Conservation (phyloP, 2,888 invertebrate species). For the Lithophane ornitopus region DNA sequence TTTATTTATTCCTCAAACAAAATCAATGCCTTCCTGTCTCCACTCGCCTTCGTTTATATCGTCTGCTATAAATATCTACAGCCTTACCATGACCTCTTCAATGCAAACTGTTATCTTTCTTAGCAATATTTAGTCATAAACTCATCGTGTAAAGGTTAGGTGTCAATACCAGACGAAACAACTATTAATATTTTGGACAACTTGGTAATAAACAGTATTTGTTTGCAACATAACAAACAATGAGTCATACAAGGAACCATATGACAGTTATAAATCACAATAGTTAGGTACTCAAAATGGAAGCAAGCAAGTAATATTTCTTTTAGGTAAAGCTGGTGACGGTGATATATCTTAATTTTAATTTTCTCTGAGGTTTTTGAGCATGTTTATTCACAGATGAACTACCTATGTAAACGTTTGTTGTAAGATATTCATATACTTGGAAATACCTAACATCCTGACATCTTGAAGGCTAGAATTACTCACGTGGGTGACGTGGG, state of each 20-base stretch:
- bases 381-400: background rate
- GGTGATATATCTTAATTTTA: background rate
- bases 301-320: constrained; percentile 1
- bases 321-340: background rate
- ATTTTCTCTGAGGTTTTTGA: background rate
- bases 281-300: background rate
- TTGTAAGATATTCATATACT: background rate
- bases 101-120: constrained; percentile 33
- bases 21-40: background rate
- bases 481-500: background rate
- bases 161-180: constrained; percentile 6
- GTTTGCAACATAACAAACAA: constrained; percentile 25
- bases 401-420: background rate
- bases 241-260: constrained; percentile 17
- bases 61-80: constrained; percentile 3
- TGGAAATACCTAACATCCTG: background rate
- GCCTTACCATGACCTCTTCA: constrained; percentile 32
- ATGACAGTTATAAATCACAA: constrained; percentile 3
- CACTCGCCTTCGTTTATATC: constrained; percentile 25
- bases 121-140: constrained; percentile 12
- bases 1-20: background rate
- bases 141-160: constrained; percentile 27
- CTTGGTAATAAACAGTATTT: constrained; percentile 5
- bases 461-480: constrained; percentile 8
- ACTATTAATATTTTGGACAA: constrained; percentile 5